A percentile compares a stretch with the other conserved stretches of the same genome.
These are phyloP conservation scores for Spilosoma lubricipeda DNA, from an alignment of 2,888 invertebrate species.

Conservation along the genomic window DNA sequence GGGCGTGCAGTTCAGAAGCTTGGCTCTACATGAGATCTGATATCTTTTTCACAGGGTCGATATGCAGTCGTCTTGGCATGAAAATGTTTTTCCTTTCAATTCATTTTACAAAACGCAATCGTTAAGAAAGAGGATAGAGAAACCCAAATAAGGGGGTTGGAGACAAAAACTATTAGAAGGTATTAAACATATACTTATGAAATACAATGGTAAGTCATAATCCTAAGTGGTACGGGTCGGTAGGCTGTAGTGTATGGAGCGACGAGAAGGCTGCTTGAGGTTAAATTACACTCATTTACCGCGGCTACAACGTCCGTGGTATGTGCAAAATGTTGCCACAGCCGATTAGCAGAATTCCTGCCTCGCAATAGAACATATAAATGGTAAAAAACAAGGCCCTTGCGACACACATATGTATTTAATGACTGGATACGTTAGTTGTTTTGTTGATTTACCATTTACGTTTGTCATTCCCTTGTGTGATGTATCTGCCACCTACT, in stretches of 20 bases:
- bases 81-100: too few relatives aligned
- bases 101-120: conserved; percentile 13
- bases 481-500: conserved; percentile 60
- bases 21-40: too few relatives aligned
- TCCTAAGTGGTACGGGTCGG: conserved; percentile 38
- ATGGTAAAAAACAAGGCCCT: conserved; percentile 80
- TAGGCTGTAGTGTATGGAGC: conserved; percentile 52
- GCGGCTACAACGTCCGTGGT: conserved; percentile 72
- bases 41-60: too few relatives aligned
- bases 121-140: conserved; percentile 17
- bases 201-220: conserved; percentile 51
- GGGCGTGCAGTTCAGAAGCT: too few relatives aligned
- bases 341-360: conserved; percentile 84
- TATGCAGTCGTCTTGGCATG: too few relatives aligned
- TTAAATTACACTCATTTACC: conserved; percentile 82
- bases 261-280: conserved; percentile 66
- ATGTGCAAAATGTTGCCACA: conserved; percentile 79
- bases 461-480: conserved; percentile 57
- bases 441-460: conserved; percentile 75
- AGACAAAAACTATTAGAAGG: conserved; percentile 30
- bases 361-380: conserved; percentile 79
- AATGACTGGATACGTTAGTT: conserved; percentile 64
- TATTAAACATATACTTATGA: conserved; percentile 23
- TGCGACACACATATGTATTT: conserved; percentile 68
- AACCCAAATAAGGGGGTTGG: conserved; percentile 23